Evolutionary conservation across 1,140 invertebrate genomes (phyloP), one percentile per base, ranked within the genome.

Genomic region (Lucilia cuprina): DNA sequence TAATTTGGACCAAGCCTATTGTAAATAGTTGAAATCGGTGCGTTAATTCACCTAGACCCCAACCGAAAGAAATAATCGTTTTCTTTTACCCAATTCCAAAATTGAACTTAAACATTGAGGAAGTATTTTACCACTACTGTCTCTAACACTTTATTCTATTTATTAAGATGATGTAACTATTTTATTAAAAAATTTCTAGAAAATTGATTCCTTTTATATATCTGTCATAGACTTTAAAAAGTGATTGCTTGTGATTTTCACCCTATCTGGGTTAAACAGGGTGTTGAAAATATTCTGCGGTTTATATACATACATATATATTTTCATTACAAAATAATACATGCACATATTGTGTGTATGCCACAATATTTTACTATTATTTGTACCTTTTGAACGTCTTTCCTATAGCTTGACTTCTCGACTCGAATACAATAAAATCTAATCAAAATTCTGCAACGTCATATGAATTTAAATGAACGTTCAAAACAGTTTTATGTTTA

Each of bases 391-490:
- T 60, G 7, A 41, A 41, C 55, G 14, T 60, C 55, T 17, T 60
- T 17, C 55, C 5, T 60, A 17, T 60, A n/a, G 12, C 7, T 60
- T 60, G 55, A n/a, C 5, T 60, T 60, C 5, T 60, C 14, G 5
- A n/a, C 55, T 14, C 12, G 12, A 2, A 17, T 17, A 60, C 55
- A 17, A 60, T 60, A 60, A 60, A 60, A 60, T 60, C 55, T 60
- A 60, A 60, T 60, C 55, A 60, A 60, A 60, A 60, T 60, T 60
- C 55, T 60, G 55, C n/a, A 60, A 60, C 55, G 55, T 60, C 55
- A n/a, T 60, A 60, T 60, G 55, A 60, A 60, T 60, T 60, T 60
- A 60, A 60, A 60, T 60, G 55, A 60, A 60, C 55, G 14, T 60
- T 60, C 55, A 17, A 17, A 17, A 2, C 13, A n/a, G 13, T 60